Evolutionary conservation across 2,113 vertebrate species (phyloP).

Genomic region (Brachyhypopomus occidentalis): DNA sequence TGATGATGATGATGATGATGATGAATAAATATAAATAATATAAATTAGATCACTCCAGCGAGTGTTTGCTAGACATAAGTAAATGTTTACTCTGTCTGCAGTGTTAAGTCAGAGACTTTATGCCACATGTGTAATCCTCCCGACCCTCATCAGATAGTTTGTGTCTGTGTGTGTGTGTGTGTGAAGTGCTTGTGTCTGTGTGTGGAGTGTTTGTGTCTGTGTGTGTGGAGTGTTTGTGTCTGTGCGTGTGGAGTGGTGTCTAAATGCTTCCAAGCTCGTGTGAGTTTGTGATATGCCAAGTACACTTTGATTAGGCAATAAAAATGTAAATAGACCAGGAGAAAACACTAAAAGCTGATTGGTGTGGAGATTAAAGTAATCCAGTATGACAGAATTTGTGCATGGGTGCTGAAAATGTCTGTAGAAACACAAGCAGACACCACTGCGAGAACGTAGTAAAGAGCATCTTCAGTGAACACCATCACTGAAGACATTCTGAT

Average conservation of each 20-base stretch:
- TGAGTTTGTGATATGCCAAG: constrained; percentile 63
- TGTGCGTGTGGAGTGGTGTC: constrained; percentile 8
- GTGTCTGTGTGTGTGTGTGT: constrained; percentile 18
- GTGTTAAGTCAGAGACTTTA: constrained; percentile 48
- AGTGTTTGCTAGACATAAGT: background rate
- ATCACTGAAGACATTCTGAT: constrained; percentile 19
- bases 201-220: constrained; percentile 47
- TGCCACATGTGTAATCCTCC: constrained; percentile 69
- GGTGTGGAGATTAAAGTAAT: constrained; percentile 65
- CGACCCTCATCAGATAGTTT: constrained; percentile 73
- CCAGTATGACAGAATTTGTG: constrained; percentile 72
- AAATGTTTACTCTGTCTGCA: constrained; percentile 5
- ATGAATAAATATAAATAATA: background rate
- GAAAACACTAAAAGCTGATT: constrained; percentile 40
- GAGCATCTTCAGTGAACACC: constrained; percentile 2
- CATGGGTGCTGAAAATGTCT: constrained; percentile 59
- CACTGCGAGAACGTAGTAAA: constrained; percentile 13
- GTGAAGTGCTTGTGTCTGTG: background rate
- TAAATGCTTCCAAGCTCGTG: constrained; percentile 61
- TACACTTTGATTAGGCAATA: constrained; percentile 76
- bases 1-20: too few species aligned
- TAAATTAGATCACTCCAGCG: background rate
- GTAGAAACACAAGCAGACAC: constrained; percentile 31
- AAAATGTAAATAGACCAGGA: constrained; percentile 73
- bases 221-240: background rate